Evolutionary conservation across 2,888 invertebrate genomes (phyloP), one percentile per base, ranked within the genome.

Genomic region (Drosophila histrio): DNA sequence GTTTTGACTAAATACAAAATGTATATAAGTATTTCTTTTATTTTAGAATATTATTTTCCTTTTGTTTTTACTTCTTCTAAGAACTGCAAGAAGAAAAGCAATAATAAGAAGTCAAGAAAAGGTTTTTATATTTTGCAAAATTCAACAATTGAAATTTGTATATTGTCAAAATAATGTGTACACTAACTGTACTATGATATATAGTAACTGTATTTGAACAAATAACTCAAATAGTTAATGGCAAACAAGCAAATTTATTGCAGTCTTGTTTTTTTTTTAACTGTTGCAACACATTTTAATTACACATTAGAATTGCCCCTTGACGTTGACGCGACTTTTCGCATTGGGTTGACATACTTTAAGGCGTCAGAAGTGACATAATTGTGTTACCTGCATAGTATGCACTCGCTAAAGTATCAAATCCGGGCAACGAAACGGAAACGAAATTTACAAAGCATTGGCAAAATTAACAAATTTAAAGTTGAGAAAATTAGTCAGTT

Each of bases 311-410:
- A 9, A 36, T 56, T 57, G 49, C 32, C 43, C 54, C 47, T 49
- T 44, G 43, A 41, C 11, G 36, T 11, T 24, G 17, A 22, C 59
- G 57, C 32, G 61, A 60, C 30, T 38, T 60, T 22, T 44, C n/a
- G 19, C 49, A 11, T 13, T 41, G 13, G 47, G 39, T 57, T 73
- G 72, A 72, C 74, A 63, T 54, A 70, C 61, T 44, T 63, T 15
- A 9, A 36, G 58, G 34, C 44, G 58, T 32, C 13, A 46, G 28
- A 63, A 59, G 22, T 52, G 30, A 2, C 58, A 77, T 34, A 53
- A 65, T 53, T 50, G 62, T 69, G 64, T 56, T 58, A 74, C 36
- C 28, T 38, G 26, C 26, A 41, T 30, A 41, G 11, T 28, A 54
- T 15, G n/a, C 11, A 21, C 47, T 19, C 11, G 63, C 38, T 47